A percentile compares a stretch with the other conserved stretches of the same genome.
phyloP scores from a whole-genome alignment of 2,113 vertebrate species.

The Corydoras sp. region DNA sequence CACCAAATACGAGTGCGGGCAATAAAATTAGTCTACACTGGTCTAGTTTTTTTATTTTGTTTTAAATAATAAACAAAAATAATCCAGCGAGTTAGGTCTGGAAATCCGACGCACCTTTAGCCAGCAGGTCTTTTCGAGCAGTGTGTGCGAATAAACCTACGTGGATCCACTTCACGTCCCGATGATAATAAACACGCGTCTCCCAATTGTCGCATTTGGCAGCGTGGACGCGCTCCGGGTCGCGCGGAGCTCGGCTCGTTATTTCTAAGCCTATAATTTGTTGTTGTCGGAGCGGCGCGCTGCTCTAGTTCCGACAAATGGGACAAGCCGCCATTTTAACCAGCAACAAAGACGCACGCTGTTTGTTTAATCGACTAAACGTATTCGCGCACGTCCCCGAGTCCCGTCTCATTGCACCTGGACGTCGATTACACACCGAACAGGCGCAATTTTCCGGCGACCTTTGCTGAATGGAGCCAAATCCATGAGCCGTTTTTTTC shows the following conservation, averaged over 20 bases:
- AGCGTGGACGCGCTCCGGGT: neutral
- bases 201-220: too few species aligned
- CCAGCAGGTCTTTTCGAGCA: too few species aligned
- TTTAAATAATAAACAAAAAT: too few species aligned
- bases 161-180: too few species aligned
- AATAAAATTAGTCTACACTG: too few species aligned
- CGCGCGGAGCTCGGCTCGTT: conserved; percentile 20
- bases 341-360: conserved; percentile 50
- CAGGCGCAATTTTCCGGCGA: neutral
- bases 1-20: neutral
- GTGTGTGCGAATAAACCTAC: too few species aligned
- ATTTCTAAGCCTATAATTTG: conserved; percentile 16
- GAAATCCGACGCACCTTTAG: too few species aligned
- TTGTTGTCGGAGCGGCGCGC: conserved; percentile 48
- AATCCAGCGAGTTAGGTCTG: too few species aligned
- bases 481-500: conserved; percentile 5
- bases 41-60: too few species aligned
- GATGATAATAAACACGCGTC: too few species aligned
- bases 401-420: neutral
- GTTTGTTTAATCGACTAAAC: conserved; percentile 43
- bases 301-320: conserved; percentile 64
- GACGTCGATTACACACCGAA: neutral
- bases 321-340: conserved; percentile 77
- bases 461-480: neutral
- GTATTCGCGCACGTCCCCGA: neutral